Percentiles rank a stretch among this genome's conserved stretches.
phyloP scores from a whole-genome alignment of 2,113 vertebrate species.

The Dromiciops gliroides region DNA sequence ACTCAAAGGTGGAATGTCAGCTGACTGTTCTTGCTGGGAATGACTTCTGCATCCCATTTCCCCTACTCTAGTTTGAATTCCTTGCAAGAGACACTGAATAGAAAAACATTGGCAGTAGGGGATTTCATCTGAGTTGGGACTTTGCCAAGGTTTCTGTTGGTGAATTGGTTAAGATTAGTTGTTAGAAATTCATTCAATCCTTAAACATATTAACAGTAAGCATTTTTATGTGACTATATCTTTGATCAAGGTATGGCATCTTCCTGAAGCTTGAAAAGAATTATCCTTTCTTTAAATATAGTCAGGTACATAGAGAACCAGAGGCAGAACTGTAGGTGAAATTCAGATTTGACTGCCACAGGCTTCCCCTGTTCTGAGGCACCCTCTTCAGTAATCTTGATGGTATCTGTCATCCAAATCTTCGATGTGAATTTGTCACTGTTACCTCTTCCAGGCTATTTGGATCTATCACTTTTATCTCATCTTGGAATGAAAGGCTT shows the following conservation, averaged over 20 bases:
- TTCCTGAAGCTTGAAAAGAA: background rate
- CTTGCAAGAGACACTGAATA: background rate
- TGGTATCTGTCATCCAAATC: background rate
- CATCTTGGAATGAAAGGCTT: background rate
- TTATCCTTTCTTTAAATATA: background rate
- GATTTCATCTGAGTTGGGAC: background rate
- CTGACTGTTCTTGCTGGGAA: background rate
- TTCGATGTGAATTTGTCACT: background rate
- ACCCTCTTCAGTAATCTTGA: background rate
- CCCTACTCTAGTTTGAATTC: background rate
- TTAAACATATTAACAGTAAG: background rate
- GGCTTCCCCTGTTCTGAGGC: background rate
- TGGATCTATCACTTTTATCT: background rate
- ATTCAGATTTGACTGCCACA: background rate
- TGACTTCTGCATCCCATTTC: background rate
- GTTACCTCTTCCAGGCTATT: background rate
- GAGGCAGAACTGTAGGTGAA: background rate
- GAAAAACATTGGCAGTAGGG: background rate
- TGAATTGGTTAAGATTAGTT: background rate
- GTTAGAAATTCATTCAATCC: background rate
- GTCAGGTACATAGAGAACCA: background rate
- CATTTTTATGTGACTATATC: background rate
- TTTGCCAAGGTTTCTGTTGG: background rate
- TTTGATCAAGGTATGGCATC: background rate
- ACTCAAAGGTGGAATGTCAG: background rate